Conservation (phyloP, 2,113 vertebrate genomes). For the Cervus canadensis region DNA sequence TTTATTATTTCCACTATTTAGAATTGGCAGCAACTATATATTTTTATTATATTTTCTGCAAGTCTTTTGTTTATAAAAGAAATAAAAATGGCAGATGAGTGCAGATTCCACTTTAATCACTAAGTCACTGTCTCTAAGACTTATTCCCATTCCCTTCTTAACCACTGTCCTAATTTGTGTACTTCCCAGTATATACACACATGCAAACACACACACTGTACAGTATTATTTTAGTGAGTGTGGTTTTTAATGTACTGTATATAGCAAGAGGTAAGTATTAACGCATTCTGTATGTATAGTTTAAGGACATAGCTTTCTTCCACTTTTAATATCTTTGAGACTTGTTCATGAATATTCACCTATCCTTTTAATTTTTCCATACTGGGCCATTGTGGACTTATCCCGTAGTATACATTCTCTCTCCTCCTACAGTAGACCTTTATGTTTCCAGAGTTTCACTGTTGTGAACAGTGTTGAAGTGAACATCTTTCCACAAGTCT, state of each 20-base stretch:
- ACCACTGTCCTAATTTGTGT: background rate
- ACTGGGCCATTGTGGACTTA: background rate
- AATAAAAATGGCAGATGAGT: background rate
- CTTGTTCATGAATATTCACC: background rate
- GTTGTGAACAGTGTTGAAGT: background rate
- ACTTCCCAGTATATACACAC: background rate
- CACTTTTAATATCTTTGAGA: background rate
- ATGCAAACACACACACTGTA: background rate
- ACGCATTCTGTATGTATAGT: background rate
- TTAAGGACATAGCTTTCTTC: background rate
- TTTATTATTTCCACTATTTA: background rate
- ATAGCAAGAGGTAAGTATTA: background rate
- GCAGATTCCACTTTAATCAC: background rate
- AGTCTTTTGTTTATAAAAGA: constrained; percentile 8
- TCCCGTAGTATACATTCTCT: background rate
- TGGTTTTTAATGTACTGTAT: background rate
- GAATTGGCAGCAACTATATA: background rate
- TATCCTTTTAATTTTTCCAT: background rate
- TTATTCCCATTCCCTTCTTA: background rate
- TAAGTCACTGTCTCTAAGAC: background rate
- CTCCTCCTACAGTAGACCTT: background rate
- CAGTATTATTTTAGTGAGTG: background rate
- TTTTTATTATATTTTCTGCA: background rate
- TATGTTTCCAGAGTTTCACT: background rate
- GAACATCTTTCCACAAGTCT: background rate